phyloP scores from a whole-genome alignment of 2,113 vertebrate species.

The Amblyopsis rosae region DNA sequence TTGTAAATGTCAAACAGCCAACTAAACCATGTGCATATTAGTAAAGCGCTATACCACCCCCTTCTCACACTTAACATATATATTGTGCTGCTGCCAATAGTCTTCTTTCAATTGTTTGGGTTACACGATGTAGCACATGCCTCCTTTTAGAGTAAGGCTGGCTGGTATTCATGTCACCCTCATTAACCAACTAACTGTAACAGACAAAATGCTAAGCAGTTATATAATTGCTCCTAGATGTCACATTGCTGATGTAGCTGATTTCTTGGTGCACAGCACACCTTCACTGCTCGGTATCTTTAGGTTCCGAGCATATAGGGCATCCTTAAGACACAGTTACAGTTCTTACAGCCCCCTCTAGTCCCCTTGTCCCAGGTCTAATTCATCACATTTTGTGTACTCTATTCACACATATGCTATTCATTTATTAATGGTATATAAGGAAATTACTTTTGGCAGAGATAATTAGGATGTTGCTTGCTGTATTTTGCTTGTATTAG shows the following conservation, averaged over 20 bases:
- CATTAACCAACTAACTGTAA: constrained; percentile 71
- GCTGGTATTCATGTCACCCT: constrained; percentile 70
- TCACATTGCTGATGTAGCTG: constrained; percentile 61
- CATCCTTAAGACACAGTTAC: constrained; percentile 53
- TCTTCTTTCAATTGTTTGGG: constrained; percentile 6
- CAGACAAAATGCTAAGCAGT: constrained; percentile 77
- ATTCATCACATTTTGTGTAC: constrained; percentile 1
- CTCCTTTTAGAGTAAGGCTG: constrained; percentile 54
- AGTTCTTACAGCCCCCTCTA: constrained; percentile 12
- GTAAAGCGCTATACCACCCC: too few species aligned
- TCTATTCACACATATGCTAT: background rate
- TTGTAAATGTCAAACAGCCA: too few species aligned
- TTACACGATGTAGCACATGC: constrained; percentile 69
- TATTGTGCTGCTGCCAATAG: too few species aligned
- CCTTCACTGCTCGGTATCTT: constrained; percentile 49
- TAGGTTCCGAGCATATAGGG: constrained; percentile 39
- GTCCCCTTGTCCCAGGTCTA: constrained; percentile 6
- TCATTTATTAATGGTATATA: constrained; percentile 15
- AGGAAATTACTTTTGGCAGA: background rate
- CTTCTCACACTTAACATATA: too few species aligned
- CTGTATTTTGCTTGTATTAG: background rate
- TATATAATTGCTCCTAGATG: constrained; percentile 71
- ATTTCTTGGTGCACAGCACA: constrained; percentile 61
- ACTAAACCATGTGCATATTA: too few species aligned
- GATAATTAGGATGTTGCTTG: background rate